Percentiles rank a stretch among this genome's conserved stretches.
Evolutionary conservation across 1,140 invertebrate genomes (phyloP).

Genomic region (Lepidurus couesii): DNA sequence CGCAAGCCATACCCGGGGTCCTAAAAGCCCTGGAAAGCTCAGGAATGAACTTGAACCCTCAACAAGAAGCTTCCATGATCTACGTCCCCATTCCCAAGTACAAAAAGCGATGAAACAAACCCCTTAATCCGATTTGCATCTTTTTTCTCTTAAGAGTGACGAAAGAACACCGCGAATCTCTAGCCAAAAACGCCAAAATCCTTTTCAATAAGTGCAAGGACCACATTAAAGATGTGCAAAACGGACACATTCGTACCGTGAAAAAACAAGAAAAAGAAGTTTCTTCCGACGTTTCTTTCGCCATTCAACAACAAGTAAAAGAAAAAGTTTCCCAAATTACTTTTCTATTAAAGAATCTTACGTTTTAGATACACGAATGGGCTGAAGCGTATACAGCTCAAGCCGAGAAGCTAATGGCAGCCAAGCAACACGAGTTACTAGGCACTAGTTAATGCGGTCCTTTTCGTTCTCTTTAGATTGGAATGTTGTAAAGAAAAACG

Average conservation of each 20-base stretch:
- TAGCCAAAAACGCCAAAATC: slow-evolving; percentile 79
- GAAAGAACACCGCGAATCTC: slow-evolving; percentile 78
- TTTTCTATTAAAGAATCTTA: slow-evolving; percentile 15
- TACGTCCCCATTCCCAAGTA: slow-evolving; percentile 84
- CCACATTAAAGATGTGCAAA: slow-evolving; percentile 68
- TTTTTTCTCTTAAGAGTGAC: slow-evolving; percentile 59
- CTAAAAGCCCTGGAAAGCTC: slow-evolving; percentile 67
- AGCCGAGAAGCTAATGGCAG: slow-evolving; percentile 60
- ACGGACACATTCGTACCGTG: slow-evolving; percentile 60
- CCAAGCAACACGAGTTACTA: slow-evolving; percentile 67
- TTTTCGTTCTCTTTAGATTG: not conserved
- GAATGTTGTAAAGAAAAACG: not conserved
- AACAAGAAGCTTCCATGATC: slow-evolving; percentile 85
- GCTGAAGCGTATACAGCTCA: slow-evolving; percentile 59
- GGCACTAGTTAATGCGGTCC: slow-evolving; percentile 40
- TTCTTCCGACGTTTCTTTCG: slow-evolving; percentile 60
- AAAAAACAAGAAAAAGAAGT: slow-evolving; percentile 55
- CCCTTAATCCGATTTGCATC: not conserved
- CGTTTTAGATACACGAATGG: slow-evolving; percentile 54
- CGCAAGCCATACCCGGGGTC: slow-evolving; percentile 72
- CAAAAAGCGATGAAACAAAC: slow-evolving; percentile 37
- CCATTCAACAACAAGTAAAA: slow-evolving; percentile 55
- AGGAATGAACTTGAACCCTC: slow-evolving; percentile 87
- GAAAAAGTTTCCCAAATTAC: not conserved
- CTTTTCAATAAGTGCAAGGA: slow-evolving; percentile 74